A percentile compares a stretch with the other conserved stretches of the same genome.
These are phyloP conservation scores for Brachirus orientalis DNA, from an alignment of 2,113 vertebrate species.

Conservation along the genomic window DNA sequence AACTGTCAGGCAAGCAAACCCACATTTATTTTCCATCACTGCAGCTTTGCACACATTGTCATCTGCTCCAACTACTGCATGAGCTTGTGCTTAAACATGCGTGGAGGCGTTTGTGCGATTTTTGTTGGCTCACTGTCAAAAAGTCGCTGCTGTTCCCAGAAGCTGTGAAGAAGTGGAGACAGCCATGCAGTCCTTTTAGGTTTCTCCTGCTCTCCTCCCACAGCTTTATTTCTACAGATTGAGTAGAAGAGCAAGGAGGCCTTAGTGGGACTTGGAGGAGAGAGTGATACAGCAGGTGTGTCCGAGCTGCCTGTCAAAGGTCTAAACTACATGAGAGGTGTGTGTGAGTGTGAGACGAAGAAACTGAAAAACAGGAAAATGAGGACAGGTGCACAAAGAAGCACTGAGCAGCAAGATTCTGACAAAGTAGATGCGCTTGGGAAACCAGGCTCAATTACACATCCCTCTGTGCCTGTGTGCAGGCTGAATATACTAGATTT, in stretches of 20 bases:
- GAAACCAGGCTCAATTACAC: slow-evolving; percentile 9
- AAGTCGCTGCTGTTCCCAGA: slow-evolving; percentile 34
- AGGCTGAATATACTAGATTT: slow-evolving; percentile 23
- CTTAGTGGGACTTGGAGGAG: background rate
- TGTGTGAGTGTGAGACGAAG: background rate
- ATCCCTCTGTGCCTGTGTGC: slow-evolving; percentile 17
- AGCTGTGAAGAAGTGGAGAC: slow-evolving; percentile 47
- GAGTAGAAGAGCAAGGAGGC: slow-evolving; percentile 16
- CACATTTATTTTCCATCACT: slow-evolving; percentile 19
- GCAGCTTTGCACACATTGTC: slow-evolving; percentile 27
- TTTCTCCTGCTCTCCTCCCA: slow-evolving; percentile 39
- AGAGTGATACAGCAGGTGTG: background rate
- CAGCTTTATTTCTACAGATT: slow-evolving; percentile 63
- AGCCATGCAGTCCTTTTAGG: slow-evolving; percentile 52
- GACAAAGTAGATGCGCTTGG: slow-evolving; percentile 5
- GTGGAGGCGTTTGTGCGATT: slow-evolving; percentile 37
- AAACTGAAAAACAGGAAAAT: background rate
- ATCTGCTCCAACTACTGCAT: slow-evolving; percentile 7
- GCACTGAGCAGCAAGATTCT: background rate
- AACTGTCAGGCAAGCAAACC: slow-evolving; percentile 9
- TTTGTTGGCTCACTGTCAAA: slow-evolving; percentile 18
- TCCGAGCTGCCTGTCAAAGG: background rate
- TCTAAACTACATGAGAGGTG: background rate
- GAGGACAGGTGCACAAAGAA: background rate
- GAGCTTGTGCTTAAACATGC: slow-evolving; percentile 12